These are phyloP conservation scores for Lordiphosa andalusiaca DNA, from an alignment of 2,888 invertebrate genomes.

Conservation along the genomic window DNA sequence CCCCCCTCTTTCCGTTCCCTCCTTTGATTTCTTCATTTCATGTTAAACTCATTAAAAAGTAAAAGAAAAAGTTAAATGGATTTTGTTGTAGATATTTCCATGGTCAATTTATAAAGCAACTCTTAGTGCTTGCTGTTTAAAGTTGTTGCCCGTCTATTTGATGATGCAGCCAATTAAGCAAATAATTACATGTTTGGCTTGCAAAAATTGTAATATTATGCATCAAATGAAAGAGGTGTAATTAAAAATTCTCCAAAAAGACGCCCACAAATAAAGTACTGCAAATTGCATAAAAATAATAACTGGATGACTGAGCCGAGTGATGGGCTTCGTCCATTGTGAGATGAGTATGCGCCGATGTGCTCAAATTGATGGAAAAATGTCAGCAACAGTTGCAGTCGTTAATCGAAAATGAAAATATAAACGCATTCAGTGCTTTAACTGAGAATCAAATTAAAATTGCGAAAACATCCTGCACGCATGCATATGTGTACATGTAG, in stretches of 20 bases:
- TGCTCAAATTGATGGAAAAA: slow-evolving; percentile 62
- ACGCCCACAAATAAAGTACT: too few relatives aligned
- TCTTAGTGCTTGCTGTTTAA: slow-evolving; percentile 12
- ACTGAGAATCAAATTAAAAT: slow-evolving; percentile 43
- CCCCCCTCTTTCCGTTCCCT: slow-evolving; percentile 2
- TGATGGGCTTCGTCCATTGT: neutral
- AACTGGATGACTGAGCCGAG: too few relatives aligned
- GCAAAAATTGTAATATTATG: too few relatives aligned
- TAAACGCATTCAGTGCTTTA: slow-evolving; percentile 30
- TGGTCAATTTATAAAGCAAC: slow-evolving; percentile 13
- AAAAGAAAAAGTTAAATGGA: slow-evolving; percentile 25
- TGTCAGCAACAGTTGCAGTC: slow-evolving; percentile 58
- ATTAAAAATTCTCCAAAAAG: too few relatives aligned
- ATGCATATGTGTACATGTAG: neutral
- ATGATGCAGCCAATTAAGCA: slow-evolving; percentile 46
- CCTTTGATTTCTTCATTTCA: slow-evolving; percentile 12
- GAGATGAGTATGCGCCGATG: slow-evolving; percentile 16
- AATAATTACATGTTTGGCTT: slow-evolving; percentile 44
- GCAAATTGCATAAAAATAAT: too few relatives aligned
- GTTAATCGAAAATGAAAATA: slow-evolving; percentile 53
- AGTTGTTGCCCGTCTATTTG: slow-evolving; percentile 34
- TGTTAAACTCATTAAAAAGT: slow-evolving; percentile 57
- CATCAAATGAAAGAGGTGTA: too few relatives aligned
- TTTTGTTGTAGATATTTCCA: slow-evolving; percentile 22
- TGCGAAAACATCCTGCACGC: slow-evolving; percentile 18